Conservation (phyloP, 2,797 vertebrate species). For the Alcedo atthis region DNA sequence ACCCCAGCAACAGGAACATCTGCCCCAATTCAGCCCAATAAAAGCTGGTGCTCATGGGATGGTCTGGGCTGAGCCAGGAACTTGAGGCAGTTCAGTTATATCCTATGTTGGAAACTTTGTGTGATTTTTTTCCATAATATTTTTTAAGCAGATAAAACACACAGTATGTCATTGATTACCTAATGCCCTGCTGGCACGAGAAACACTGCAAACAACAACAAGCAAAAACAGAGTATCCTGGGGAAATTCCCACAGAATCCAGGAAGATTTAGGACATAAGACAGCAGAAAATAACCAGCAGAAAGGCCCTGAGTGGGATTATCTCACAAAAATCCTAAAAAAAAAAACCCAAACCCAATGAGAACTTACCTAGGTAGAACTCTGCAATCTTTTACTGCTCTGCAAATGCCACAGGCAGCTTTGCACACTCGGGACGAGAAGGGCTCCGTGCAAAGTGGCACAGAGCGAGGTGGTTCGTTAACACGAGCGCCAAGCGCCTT, state of each 20-base stretch:
- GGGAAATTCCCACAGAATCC: not conserved
- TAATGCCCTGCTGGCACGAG: not conserved
- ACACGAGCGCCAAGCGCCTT: not conserved
- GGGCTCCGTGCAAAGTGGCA: not conserved
- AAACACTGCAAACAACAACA: not conserved
- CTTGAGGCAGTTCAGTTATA: not conserved
- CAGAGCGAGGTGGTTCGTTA: not conserved
- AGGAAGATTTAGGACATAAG: not conserved
- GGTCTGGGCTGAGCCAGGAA: constrained; percentile 5
- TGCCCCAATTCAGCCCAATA: not conserved
- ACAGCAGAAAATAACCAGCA: not conserved
- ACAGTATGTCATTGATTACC: not conserved
- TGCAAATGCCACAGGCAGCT: not conserved
- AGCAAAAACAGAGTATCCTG: not conserved
- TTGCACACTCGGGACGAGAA: not conserved
- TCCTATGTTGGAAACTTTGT: constrained; percentile 22
- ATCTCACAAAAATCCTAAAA: not conserved
- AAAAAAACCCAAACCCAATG: not conserved
- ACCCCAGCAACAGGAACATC: not conserved
- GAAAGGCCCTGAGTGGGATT: not conserved
- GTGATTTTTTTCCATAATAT: not conserved
- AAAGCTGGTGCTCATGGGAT: not conserved
- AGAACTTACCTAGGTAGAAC: constrained; percentile 35
- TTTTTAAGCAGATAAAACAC: constrained; percentile 27
- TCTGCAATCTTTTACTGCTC: not conserved